Evolutionary conservation across 2,888 invertebrate species (phyloP).

Genomic region (Folsomia candida): DNA sequence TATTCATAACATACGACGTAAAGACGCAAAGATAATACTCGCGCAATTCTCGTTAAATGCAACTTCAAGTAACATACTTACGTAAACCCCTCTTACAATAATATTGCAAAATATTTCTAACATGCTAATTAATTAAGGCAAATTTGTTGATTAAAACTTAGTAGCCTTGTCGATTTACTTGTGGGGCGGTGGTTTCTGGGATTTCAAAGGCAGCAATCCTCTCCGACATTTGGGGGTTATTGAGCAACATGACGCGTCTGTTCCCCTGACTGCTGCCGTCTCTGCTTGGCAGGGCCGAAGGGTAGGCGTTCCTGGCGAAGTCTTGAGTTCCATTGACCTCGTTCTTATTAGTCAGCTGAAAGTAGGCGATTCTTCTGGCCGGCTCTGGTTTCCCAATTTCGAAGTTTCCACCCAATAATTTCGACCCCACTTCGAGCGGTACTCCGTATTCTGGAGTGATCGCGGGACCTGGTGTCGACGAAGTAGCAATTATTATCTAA

Average conservation of each 20-base stretch:
- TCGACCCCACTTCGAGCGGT: background rate
- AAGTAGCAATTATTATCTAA: no score
- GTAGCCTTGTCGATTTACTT: background rate
- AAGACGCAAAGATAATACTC: no score
- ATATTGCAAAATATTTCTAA: no score
- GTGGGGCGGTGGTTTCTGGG: background rate
- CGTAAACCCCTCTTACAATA: no score
- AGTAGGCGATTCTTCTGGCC: conserved; percentile 36
- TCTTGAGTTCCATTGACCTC: background rate
- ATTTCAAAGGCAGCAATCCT: conserved; percentile 11
- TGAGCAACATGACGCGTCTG: background rate
- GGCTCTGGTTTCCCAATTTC: conserved; percentile 15
- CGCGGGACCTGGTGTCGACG: conserved; percentile 14
- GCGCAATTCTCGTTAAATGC: no score
- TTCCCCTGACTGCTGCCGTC: background rate
- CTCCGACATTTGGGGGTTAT: background rate
- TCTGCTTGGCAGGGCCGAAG: background rate
- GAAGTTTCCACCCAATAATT: background rate
- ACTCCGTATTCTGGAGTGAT: conserved; percentile 7
- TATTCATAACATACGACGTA: no score
- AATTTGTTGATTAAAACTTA: background rate
- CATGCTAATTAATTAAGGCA: no score
- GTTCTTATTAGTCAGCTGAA: conserved; percentile 30
- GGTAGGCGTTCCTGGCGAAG: background rate
- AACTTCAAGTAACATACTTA: no score